phyloP scores from a whole-genome alignment of 2,113 vertebrate species.

The Sialia sialis region DNA sequence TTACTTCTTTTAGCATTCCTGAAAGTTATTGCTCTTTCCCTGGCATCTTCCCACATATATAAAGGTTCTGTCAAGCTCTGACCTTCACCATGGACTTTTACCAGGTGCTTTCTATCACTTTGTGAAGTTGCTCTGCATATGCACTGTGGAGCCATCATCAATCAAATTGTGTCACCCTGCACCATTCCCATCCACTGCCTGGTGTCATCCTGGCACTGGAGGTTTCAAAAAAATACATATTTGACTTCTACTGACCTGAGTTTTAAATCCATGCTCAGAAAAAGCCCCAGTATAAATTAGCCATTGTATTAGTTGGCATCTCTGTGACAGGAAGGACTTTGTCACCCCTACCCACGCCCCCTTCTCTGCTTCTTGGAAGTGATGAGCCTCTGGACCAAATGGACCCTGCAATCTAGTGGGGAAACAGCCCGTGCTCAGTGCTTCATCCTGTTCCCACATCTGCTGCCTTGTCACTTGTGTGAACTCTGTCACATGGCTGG shows the following conservation, averaged over 20 bases:
- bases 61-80: slow-evolving; percentile 43
- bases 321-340: neutral
- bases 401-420: neutral
- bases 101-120: slow-evolving; percentile 2
- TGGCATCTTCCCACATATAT: slow-evolving; percentile 1
- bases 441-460: neutral
- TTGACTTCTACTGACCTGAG: neutral
- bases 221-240: neutral
- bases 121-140: neutral
- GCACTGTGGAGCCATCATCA: neutral
- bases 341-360: neutral
- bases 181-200: neutral
- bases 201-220: neutral
- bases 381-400: neutral
- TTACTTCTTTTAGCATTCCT: slow-evolving; percentile 9
- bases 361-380: neutral
- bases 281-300: neutral
- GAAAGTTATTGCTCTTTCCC: slow-evolving; percentile 31
- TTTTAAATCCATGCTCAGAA: neutral
- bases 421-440: neutral
- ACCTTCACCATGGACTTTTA: slow-evolving; percentile 32
- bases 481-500: neutral
- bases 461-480: neutral
- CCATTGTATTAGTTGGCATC: neutral
- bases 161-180: neutral